Percentiles rank a stretch among this genome's conserved stretches.
phyloP scores from a whole-genome alignment of 2,888 invertebrate species.

The Dyspetes luteomarginatus region DNA sequence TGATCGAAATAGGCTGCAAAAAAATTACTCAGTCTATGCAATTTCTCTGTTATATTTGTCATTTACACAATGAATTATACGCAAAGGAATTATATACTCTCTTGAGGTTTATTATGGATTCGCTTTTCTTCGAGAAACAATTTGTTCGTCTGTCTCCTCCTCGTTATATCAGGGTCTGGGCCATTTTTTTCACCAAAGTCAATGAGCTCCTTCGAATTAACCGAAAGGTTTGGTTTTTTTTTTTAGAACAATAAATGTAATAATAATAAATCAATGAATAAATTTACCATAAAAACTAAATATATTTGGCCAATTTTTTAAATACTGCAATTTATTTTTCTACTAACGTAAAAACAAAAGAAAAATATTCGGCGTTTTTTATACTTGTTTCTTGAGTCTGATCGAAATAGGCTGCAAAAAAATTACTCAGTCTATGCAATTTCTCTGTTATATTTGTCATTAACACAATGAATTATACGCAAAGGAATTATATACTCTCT shows the following conservation, averaged over 20 bases:
- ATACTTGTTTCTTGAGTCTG: no score
- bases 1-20: no score
- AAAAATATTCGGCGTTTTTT: no score
- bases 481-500: constrained; percentile 26
- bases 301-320: no score
- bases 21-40: constrained; percentile 69
- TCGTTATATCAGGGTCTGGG: neutral
- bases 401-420: no score
- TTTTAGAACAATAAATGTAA: no score
- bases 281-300: no score
- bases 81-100: constrained; percentile 27
- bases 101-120: constrained; percentile 56
- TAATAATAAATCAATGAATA: no score
- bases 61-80: constrained; percentile 65
- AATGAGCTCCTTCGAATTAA: neutral
- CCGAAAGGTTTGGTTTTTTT: neutral
- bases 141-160: neutral
- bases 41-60: constrained; percentile 67
- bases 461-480: constrained; percentile 63
- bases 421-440: constrained; percentile 69
- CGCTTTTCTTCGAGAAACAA: constrained; percentile 57
- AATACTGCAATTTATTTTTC: no score
- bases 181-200: neutral
- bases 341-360: no score
- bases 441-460: constrained; percentile 66